Base-by-base conservation (phyloP, 2,888 invertebrate species). In the Girardia tigrina region DNA sequence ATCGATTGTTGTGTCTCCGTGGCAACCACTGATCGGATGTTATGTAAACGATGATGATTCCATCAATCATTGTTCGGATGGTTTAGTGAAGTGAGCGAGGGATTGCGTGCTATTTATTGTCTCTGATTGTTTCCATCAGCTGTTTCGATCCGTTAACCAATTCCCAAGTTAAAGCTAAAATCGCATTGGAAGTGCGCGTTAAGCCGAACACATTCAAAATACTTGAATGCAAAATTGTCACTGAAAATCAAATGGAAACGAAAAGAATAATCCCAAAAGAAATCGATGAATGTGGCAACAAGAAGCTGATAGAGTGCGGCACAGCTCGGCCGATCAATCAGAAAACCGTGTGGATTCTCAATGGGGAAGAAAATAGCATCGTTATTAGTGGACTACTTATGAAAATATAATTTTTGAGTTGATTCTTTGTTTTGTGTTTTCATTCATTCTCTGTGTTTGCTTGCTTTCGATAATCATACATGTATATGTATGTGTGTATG, bases 321-420 rank as follows among this genome's bases (percentile, higher is more conserved):
- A n/a, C n/a, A 2, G n/a, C n/a, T 8, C 56, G 56, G n/a, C 56
- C 56, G 56, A 56, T 56, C 4, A 56, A 56, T 56, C 56, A 56
- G n/a, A 56, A 56, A 56, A 56, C 56, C 6, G 56, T 56, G n/a
- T 56, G 56, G 56, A 56, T 56, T 56, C n/a, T 56, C 4, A 56
- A 56, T 56, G 56, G 56, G n/a, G 56, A 56, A 8, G 56, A 56
- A 56, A 8, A 56, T n/a, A 56, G 56, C 23, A 6, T 56, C n/a
- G 56, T 56, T 56, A 56, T 56, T 56, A 56, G 8, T 56, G 56
- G 56, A 56, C n/a, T 56, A 23, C 56, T 56, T 56, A 56, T 56
- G 56, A 56, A 56, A 56, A 56, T 56, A 56, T 56, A 56, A 56
- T 12, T 56, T n/a, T 56, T 56, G 56, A 56, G 56, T 56, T 56